Evolutionary conservation across 2,113 vertebrate genomes (phyloP).

Genomic region (Marmota monax): DNA sequence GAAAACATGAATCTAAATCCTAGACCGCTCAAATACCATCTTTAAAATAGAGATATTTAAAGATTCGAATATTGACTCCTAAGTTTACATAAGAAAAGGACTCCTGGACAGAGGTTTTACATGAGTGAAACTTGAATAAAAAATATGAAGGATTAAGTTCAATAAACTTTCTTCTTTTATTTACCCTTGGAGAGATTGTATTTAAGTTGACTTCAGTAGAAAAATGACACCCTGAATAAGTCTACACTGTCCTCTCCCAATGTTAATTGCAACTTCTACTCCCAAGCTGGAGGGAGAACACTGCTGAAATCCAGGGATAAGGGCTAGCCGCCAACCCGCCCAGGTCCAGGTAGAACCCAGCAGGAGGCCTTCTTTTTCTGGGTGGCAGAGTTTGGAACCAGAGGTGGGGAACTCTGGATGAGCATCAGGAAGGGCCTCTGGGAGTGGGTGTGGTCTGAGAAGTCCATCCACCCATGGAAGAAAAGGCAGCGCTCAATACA

Average conservation of each 20-base stretch:
- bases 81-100: background rate
- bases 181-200: background rate
- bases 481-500: background rate
- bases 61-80: background rate
- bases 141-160: background rate
- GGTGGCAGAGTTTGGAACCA: background rate
- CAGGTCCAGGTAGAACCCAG: background rate
- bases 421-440: background rate
- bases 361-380: background rate
- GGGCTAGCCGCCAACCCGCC: background rate
- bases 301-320: background rate
- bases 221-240: background rate
- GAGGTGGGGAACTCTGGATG: background rate
- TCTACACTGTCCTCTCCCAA: background rate
- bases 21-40: background rate
- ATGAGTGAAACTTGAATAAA: slow-evolving; percentile 11
- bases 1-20: background rate
- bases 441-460: background rate
- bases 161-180: background rate
- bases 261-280: background rate
- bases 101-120: background rate
- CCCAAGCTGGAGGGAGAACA: background rate
- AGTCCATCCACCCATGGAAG: rapidly evolving
- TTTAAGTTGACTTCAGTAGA: background rate
- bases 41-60: background rate